Conservation (phyloP, 2,888 invertebrate species). For the Trachelus stipa region DNA sequence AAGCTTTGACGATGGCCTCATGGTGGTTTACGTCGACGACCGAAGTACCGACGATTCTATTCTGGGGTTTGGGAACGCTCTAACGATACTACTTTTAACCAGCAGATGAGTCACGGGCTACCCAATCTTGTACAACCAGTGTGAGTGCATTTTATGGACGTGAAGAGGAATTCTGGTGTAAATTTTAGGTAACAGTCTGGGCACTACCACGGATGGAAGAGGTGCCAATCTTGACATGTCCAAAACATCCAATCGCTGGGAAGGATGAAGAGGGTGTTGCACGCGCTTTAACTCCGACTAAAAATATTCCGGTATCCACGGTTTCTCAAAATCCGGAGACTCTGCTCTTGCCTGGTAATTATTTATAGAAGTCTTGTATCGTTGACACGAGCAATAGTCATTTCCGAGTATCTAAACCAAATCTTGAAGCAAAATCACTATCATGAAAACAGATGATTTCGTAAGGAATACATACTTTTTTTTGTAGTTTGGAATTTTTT, state of each 20-base stretch:
- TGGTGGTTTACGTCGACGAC: conserved; percentile 5
- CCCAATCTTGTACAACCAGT: conserved; percentile 11
- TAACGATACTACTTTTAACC: conserved; percentile 14
- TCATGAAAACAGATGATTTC: background rate
- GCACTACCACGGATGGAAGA: conserved; percentile 79
- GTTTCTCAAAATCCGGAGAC: conserved; percentile 45
- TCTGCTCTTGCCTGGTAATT: conserved; percentile 56
- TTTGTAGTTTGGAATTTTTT: background rate
- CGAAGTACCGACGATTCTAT: conserved; percentile 14
- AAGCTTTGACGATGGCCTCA: background rate
- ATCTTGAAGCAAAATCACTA: background rate
- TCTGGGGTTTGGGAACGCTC: conserved; percentile 4
- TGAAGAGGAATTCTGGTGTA: conserved; percentile 16
- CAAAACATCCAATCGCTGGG: conserved; percentile 61
- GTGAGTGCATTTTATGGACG: conserved; percentile 4
- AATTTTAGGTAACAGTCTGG: conserved; percentile 68
- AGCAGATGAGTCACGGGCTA: conserved; percentile 12
- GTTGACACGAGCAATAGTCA: no score
- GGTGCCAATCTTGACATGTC: conserved; percentile 74
- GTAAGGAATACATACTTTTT: background rate
- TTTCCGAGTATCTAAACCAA: background rate
- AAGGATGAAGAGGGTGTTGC: conserved; percentile 53
- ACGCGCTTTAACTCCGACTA: conserved; percentile 57
- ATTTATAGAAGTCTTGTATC: background rate
- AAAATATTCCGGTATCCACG: conserved; percentile 47